These are phyloP conservation scores for Festucalex cinctus DNA, from an alignment of 2,113 vertebrate genomes.

Conservation along the genomic window DNA sequence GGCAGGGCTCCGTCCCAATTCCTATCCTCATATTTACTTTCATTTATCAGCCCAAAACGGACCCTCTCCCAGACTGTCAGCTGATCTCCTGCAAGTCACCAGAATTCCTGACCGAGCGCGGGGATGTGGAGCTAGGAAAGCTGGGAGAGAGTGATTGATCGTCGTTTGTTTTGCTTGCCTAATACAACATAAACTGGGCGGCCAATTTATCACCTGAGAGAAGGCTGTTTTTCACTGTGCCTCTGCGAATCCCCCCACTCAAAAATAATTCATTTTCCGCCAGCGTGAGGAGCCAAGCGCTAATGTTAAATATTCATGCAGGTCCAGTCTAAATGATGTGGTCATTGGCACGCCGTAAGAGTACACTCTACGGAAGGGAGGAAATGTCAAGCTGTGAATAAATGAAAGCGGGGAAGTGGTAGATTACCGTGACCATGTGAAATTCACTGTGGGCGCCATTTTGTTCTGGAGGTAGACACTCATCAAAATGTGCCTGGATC, in stretches of 20 bases:
- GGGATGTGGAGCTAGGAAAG: constrained; percentile 55
- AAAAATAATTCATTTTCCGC: constrained; percentile 71
- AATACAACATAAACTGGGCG: constrained; percentile 72
- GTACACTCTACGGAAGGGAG: constrained; percentile 62
- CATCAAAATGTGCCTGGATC: background rate
- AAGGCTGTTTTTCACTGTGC: constrained; percentile 66
- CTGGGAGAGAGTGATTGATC: constrained; percentile 69
- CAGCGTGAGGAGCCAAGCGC: constrained; percentile 60
- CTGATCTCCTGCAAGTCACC: constrained; percentile 40
- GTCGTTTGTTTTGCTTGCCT: constrained; percentile 78
- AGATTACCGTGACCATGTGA: constrained; percentile 67
- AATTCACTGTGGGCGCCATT: constrained; percentile 70
- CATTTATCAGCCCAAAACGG: constrained; percentile 23
- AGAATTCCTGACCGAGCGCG: constrained; percentile 31
- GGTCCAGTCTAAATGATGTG: constrained; percentile 71
- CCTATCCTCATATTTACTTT: background rate
- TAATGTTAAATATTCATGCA: constrained; percentile 73
- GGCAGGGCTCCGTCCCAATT: background rate
- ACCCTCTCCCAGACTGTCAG: constrained; percentile 37
- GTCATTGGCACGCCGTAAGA: constrained; percentile 69
- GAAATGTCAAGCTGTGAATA: constrained; percentile 74
- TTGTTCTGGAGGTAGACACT: constrained; percentile 16
- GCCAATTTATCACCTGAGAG: constrained; percentile 68
- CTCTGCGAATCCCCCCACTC: constrained; percentile 56
- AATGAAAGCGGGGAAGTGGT: constrained; percentile 68